Percentiles rank a stretch among this genome's conserved stretches.
phyloP scores from a whole-genome alignment of 2,888 invertebrate genomes.

The Ennomos erosarius region DNA sequence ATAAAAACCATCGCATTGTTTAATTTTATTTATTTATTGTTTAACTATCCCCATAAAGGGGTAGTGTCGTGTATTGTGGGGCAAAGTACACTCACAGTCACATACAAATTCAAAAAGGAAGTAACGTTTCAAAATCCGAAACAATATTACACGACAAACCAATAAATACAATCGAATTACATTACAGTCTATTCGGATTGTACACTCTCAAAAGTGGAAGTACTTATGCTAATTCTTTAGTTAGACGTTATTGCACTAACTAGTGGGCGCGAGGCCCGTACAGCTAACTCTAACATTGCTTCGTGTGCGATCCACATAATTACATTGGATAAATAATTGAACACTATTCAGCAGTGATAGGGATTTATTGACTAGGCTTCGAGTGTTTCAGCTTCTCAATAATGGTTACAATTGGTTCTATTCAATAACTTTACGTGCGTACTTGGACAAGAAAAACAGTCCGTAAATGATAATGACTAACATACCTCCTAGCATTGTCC shows the following conservation, averaged over 20 bases:
- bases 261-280: constrained; percentile 51
- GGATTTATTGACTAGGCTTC: constrained; percentile 16
- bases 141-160: constrained; percentile 56
- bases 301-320: constrained; percentile 54
- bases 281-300: constrained; percentile 68
- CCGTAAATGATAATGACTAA: neutral
- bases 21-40: constrained; percentile 75
- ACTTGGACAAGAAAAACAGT: neutral
- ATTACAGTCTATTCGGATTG: constrained; percentile 82
- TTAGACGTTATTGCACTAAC: constrained; percentile 72
- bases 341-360: constrained; percentile 53
- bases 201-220: constrained; percentile 79
- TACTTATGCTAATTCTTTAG: constrained; percentile 54
- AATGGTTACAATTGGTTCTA: constrained; percentile 4
- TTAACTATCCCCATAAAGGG: constrained; percentile 74
- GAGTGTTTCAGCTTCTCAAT: constrained; percentile 12
- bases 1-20: constrained; percentile 39
- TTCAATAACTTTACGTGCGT: neutral
- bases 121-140: constrained; percentile 75
- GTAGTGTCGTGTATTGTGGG: constrained; percentile 71
- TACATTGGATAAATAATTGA: constrained; percentile 51
- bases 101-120: constrained; percentile 80
- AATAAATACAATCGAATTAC: constrained; percentile 63
- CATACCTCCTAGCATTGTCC: neutral
- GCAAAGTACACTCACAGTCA: constrained; percentile 71